These are phyloP conservation scores for Ceratosolen fusciceps DNA, from an alignment of 1,140 invertebrate genomes.

Conservation along the genomic window DNA sequence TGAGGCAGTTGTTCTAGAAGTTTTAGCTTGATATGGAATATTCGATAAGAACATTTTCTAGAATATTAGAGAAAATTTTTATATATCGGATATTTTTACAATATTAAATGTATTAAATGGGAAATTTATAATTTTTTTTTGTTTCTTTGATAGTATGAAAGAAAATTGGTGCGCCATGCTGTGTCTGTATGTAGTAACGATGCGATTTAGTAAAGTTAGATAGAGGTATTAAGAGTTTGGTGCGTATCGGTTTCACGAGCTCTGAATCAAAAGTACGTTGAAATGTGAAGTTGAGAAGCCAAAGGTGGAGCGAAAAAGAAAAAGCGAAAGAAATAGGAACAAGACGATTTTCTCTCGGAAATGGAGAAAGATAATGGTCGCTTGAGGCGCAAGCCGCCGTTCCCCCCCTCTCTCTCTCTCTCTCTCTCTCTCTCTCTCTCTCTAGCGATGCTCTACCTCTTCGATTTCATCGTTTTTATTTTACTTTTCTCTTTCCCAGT, in stretches of 20 bases:
- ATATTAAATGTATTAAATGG: no score
- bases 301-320: not conserved
- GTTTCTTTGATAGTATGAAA: no score
- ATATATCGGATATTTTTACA: no score
- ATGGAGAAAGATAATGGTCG: conserved; percentile 47
- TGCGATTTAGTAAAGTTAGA: not conserved
- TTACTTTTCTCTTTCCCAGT: not conserved
- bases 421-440: not conserved
- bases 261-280: conserved; percentile 40
- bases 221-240: conserved; percentile 39
- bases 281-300: conserved; percentile 6
- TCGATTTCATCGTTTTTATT: conserved; percentile 23
- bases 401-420: no score
- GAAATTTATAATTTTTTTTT: no score
- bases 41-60: no score
- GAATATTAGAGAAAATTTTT: no score
- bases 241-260: conserved; percentile 36
- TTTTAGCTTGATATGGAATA: no score
- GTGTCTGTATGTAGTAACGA: not conserved
- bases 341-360: not conserved
- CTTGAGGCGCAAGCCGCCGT: conserved; percentile 16
- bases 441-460: not conserved
- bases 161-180: no score
- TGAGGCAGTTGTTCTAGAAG: no score
- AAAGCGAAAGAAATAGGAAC: not conserved